Evolutionary conservation across 2,113 vertebrate genomes (phyloP).

Genomic region (Columbina picui): DNA sequence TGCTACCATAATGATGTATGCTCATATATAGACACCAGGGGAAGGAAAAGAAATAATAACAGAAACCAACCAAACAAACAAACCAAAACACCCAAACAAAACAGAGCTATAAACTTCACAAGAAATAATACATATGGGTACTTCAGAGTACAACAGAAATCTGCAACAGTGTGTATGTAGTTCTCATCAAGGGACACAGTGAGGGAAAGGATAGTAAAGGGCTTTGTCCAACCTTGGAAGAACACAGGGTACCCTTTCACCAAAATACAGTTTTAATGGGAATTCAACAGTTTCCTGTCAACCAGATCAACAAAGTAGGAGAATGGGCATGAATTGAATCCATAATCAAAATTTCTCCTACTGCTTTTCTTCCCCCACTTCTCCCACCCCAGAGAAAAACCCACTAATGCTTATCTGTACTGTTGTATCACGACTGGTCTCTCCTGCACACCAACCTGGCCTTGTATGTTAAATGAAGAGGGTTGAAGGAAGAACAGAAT

Average conservation of each 20-base stretch:
- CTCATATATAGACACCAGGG: not conserved
- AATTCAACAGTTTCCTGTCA: not conserved
- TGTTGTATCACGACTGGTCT: not conserved
- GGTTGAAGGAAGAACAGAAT: not conserved
- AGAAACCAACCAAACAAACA: too few relatives aligned
- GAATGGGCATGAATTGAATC: not conserved
- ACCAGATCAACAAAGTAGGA: not conserved
- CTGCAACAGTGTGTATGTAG: not conserved
- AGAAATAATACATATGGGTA: not conserved
- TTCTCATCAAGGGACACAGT: not conserved
- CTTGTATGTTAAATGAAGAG: not conserved
- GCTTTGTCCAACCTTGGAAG: not conserved
- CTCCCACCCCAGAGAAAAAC: not conserved
- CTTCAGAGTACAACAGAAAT: not conserved
- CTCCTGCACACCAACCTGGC: not conserved
- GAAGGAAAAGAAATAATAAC: too few relatives aligned
- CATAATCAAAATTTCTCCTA: not conserved
- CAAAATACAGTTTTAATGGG: not conserved
- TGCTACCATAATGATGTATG: not conserved
- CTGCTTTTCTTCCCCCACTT: not conserved
- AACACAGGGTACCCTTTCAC: accelerated
- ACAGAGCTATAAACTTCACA: not conserved
- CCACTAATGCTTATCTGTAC: not conserved
- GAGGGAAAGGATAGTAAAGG: not conserved
- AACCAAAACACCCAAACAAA: not conserved